These are phyloP conservation scores for Caenorhabditis auriculariae DNA, from an alignment of 2,888 invertebrate genomes.

Conservation along the genomic window DNA sequence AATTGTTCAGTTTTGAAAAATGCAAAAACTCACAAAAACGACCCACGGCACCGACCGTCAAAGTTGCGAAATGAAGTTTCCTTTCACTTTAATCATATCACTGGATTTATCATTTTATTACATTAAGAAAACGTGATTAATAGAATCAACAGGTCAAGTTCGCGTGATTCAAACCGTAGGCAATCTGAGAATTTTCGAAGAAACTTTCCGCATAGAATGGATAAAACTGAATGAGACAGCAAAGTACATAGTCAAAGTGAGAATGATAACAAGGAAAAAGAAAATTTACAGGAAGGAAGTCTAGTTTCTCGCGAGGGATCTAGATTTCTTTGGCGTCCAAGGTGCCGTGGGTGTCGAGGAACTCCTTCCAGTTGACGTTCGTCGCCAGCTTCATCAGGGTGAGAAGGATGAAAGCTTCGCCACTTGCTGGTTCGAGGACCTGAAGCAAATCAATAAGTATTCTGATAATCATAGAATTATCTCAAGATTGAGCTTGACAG, in stretches of 20 bases:
- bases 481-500: neutral
- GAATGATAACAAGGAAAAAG: neutral
- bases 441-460: slow-evolving; percentile 36
- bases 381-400: slow-evolving; percentile 58
- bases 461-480: slow-evolving; percentile 1
- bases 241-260: too few relatives aligned
- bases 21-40: too few relatives aligned
- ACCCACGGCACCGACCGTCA: too few relatives aligned
- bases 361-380: slow-evolving; percentile 61
- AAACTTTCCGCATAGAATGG: too few relatives aligned
- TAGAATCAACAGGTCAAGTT: too few relatives aligned
- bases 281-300: slow-evolving; percentile 1
- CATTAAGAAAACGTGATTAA: too few relatives aligned
- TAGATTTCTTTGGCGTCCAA: slow-evolving; percentile 43
- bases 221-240: too few relatives aligned
- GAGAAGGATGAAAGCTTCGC: slow-evolving; percentile 55
- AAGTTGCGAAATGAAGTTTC: too few relatives aligned
- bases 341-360: slow-evolving; percentile 55
- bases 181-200: slow-evolving; percentile 23
- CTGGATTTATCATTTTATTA: too few relatives aligned
- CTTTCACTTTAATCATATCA: too few relatives aligned
- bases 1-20: too few relatives aligned
- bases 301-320: neutral
- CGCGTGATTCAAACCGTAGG: slow-evolving; percentile 25
- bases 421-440: slow-evolving; percentile 57